Evolutionary conservation across 2,888 invertebrate species (phyloP), one percentile per base, ranked within the genome.

Genomic region (Carterocephalus palaemon): DNA sequence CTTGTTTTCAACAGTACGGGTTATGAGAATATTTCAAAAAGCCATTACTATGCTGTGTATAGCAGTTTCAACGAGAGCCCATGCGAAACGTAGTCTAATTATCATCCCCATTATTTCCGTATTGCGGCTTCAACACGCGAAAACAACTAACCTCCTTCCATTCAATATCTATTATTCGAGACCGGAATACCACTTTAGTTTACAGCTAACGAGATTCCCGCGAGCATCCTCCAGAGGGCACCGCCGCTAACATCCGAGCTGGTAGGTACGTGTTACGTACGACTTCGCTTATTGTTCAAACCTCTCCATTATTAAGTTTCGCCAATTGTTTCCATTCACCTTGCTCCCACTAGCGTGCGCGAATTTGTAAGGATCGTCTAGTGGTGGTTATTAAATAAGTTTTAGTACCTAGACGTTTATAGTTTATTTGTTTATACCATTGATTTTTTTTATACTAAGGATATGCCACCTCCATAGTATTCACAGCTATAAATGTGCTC

Each of bases 171-270:
- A 50, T 52, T 46, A 54, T 50, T 43, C 39, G 46, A 42, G 45
- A 41, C 48, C 38, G 40, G 51, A 56, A 49, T 48, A 54, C 56
- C 51, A 52, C 56, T 62, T 61, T 40, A 61, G 56, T 59, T 56
- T 42, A 42, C 46, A 48, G 48, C 56, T 63, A 63, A 66, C 64
- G 56, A 63, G 63, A 60, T 61, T 62, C 57, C 53, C 57, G 50
- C 47, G 32, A 10, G n/a, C 54, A 57, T 57, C 47, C 57, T 31
- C 47, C 17, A 15, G 16, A 41, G 51, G 38, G 48, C 49, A 39
- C 42, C 8, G 12, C 32, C 12, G 2, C 12, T 20, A n/a, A 23
- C 16, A 22, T 23, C 7, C 22, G 29, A 22, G 5, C 31, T 39
- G 16, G 12, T 31, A 32, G 16, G 12, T 31, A 32, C 19, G 5